Conservation (phyloP, 2,113 vertebrate genomes). For the Corapipo altera region DNA sequence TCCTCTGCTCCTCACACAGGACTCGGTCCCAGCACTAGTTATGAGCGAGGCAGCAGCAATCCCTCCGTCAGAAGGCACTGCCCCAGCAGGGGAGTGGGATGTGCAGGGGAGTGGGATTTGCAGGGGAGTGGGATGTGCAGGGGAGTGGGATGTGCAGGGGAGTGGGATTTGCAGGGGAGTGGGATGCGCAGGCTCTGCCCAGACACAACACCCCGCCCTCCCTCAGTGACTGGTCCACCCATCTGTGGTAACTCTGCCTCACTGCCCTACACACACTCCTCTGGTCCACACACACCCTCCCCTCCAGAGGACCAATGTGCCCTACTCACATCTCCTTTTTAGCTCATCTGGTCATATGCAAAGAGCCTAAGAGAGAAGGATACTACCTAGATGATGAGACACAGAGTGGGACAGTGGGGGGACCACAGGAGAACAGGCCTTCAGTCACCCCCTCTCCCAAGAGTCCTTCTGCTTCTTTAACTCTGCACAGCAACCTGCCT, state of each 20-base stretch:
- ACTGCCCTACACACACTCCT: neutral
- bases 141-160: too few relatives aligned
- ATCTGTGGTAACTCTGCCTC: neutral
- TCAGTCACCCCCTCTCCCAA: neutral
- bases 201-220: accelerated
- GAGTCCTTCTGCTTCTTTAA: neutral
- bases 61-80: neutral
- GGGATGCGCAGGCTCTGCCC: neutral
- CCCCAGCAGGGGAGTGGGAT: neutral
- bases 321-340: neutral
- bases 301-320: neutral
- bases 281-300: neutral
- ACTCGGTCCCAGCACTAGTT: neutral
- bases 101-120: too few relatives aligned
- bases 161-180: too few relatives aligned
- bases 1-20: neutral
- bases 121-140: too few relatives aligned
- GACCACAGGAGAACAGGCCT: neutral
- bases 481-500: neutral
- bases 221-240: neutral
- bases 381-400: neutral
- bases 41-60: neutral
- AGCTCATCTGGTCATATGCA: neutral
- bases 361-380: neutral
- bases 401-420: neutral